Evolutionary conservation across 2,888 invertebrate species (phyloP).

Genomic region (Buathra laborator): DNA sequence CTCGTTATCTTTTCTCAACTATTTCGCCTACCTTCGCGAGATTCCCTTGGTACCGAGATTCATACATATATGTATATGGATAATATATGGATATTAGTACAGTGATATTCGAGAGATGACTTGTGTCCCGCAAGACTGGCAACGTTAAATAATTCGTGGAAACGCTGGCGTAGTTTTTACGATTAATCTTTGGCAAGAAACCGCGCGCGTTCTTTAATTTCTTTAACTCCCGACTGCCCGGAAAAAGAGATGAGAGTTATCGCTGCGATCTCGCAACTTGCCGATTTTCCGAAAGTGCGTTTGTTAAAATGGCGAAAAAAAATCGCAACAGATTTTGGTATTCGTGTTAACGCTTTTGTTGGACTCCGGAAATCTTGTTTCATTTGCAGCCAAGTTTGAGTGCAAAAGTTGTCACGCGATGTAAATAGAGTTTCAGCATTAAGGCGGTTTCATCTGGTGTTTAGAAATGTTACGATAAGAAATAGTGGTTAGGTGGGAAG

Average conservation of each 20-base stretch:
- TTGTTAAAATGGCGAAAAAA: too few species aligned
- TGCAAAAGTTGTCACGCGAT: too few species aligned
- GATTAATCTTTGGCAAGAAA: background rate
- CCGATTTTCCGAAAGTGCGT: too few species aligned
- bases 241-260: background rate
- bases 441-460: too few species aligned
- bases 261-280: too few species aligned
- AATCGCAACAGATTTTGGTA: too few species aligned
- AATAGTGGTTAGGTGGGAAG: too few species aligned
- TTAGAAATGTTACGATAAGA: too few species aligned
- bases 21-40: conserved; percentile 62
- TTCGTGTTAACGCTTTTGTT: too few species aligned
- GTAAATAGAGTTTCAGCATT: too few species aligned
- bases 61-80: conserved; percentile 35
- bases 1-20: conserved; percentile 67
- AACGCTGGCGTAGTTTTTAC: background rate
- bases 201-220: background rate
- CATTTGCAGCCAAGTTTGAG: too few species aligned
- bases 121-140: background rate
- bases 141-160: conserved; percentile 4
- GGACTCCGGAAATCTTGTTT: too few species aligned
- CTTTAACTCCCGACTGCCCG: background rate
- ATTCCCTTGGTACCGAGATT: conserved; percentile 20
- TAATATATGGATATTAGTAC: conserved; percentile 43
- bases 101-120: conserved; percentile 26